phyloP scores from a whole-genome alignment of 2,797 vertebrate species.

The Gambelia wislizenii region DNA sequence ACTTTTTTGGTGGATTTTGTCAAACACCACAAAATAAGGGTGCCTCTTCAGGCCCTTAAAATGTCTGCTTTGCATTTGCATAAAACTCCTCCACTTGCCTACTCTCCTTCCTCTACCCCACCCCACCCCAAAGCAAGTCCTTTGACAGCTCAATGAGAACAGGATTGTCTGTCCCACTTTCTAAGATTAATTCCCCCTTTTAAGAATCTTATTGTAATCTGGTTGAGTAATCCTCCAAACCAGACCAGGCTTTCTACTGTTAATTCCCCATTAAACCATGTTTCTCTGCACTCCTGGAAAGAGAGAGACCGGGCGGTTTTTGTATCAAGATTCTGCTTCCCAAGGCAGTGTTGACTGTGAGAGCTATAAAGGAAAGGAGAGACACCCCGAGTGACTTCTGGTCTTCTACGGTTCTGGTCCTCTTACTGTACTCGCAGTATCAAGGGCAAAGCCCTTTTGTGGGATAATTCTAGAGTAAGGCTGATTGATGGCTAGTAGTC shows the following conservation, averaged over 20 bases:
- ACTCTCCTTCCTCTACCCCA: too few relatives aligned
- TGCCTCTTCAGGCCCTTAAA: background rate
- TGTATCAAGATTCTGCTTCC: background rate
- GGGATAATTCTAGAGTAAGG: background rate
- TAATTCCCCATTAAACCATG: constrained; percentile 39
- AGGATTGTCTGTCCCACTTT: constrained; percentile 42
- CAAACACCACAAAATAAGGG: background rate
- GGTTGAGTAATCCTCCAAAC: constrained; percentile 40
- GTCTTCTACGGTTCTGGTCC: background rate
- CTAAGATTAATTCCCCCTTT: constrained; percentile 23
- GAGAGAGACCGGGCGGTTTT: background rate
- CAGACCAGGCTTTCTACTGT: constrained; percentile 32
- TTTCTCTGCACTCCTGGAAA: constrained; percentile 3
- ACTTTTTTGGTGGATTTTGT: too few relatives aligned
- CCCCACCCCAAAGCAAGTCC: background rate
- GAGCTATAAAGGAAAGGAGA: background rate
- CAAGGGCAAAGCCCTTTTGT: background rate
- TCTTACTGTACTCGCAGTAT: background rate
- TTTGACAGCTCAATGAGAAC: background rate
- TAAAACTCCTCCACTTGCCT: background rate
- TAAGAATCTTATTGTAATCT: constrained; percentile 45
- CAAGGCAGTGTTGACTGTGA: background rate
- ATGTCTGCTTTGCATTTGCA: background rate
- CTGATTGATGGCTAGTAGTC: background rate
- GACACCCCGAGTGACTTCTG: background rate